phyloP scores from a whole-genome alignment of 2,113 vertebrate species.

The Coryphaenoides rupestris region DNA sequence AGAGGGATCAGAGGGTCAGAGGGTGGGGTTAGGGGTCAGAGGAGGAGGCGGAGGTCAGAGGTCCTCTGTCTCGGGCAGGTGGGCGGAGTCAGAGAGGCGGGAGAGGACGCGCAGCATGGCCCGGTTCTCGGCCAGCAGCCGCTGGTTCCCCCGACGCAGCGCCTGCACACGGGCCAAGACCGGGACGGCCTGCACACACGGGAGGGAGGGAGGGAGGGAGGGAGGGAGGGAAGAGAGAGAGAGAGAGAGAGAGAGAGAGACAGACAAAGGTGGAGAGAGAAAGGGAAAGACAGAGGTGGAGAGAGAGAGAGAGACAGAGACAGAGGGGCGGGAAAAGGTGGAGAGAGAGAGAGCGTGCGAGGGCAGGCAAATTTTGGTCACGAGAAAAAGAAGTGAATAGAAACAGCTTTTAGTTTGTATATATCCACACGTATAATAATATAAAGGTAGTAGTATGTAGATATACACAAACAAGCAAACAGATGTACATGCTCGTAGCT shows the following conservation, averaged over 20 bases:
- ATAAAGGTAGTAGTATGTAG: conserved; percentile 24
- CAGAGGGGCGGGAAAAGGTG: conserved; percentile 33
- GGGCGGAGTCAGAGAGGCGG: conserved; percentile 80
- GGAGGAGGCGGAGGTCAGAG: conserved; percentile 77
- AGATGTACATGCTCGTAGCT: conserved; percentile 16
- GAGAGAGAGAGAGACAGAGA: background rate
- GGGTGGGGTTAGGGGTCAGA: conserved; percentile 46
- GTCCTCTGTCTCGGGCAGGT: conserved; percentile 85
- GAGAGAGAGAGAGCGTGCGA: conserved; percentile 25
- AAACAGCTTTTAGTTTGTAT: background rate
- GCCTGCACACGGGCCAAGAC: conserved; percentile 88
- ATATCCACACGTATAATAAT: conserved; percentile 13
- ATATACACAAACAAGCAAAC: conserved; percentile 11
- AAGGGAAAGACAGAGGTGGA: conserved; percentile 12
- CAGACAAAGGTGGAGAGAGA: background rate
- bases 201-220: conserved; percentile 27
- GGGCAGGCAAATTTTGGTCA: conserved; percentile 3
- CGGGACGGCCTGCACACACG: conserved; percentile 83
- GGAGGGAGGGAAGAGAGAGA: conserved; percentile 21
- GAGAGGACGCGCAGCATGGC: conserved; percentile 88
- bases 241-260: conserved; percentile 27
- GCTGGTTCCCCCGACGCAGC: conserved; percentile 86
- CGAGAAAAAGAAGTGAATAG: conserved; percentile 21
- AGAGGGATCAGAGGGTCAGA: conserved; percentile 54
- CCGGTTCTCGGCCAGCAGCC: conserved; percentile 90